Evolutionary conservation across 2,113 vertebrate species (phyloP), one percentile per base, ranked within the genome.

Genomic region (Recurvirostra avosetta): DNA sequence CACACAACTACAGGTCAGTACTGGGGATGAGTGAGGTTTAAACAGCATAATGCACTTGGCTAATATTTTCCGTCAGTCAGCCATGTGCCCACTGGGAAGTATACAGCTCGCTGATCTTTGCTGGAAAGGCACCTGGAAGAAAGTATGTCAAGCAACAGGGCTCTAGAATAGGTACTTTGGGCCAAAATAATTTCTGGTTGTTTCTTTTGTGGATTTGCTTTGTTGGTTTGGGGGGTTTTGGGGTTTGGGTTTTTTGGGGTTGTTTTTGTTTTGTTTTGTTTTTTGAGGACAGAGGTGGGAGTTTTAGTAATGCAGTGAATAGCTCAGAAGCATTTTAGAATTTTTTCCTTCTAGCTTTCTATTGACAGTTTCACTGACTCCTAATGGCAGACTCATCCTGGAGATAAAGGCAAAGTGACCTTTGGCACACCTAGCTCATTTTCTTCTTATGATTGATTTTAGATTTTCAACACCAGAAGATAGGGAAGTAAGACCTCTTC

Each of bases 31-130:
- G 30, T 3, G n/a, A 70, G 34, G 20, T 50, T 75, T 75, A 45
- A 74, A 45, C 14, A 63, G 19, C 20, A 5, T 0, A 7, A 5
- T 18, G 36, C 5, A 3, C 20, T 45, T n/a, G 20, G 21, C 45
- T 9, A 5, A 18, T 40, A 12, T 22, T 81, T 56, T 45, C 68
- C 5, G 0, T 71, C 58, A 21, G 12, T 53, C 55, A 62, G n/a
- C 30, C 72, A 65, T 7, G 0, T 1, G 1, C 45, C 25, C 66
- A 26, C 38, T 19, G 20, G 26, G 32, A 62, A 62, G 8, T 1
- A 9, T 2, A 32, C 12, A 79, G 61, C n/a, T 65, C 59, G 41
- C 18, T 62, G 45, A 34, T 14, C 36, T 74, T 36, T 23, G 13
- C 67, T 50, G 17, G 43, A 32, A 82, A 52, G 15, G 58, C 36